A percentile compares a stretch with the other conserved stretches of the same genome.
Evolutionary conservation across 2,888 invertebrate genomes (phyloP).

Genomic region (Odontocerum albicorne): DNA sequence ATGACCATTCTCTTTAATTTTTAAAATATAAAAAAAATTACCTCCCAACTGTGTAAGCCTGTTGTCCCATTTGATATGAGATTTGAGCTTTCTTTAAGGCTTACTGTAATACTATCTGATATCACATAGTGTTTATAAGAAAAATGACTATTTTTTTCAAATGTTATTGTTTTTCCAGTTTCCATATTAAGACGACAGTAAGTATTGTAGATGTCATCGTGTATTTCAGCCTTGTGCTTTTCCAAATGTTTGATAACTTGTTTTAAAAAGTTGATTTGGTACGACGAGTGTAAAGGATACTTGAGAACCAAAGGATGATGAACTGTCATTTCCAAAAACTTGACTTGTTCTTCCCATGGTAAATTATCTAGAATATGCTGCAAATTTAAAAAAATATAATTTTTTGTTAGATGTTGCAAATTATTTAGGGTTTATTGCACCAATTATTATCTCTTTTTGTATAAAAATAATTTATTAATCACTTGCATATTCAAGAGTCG

Average conservation of each 20-base stretch:
- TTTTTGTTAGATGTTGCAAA: no score
- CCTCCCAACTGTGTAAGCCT: slow-evolving; percentile 79
- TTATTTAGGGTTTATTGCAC: no score
- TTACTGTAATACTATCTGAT: slow-evolving; percentile 46
- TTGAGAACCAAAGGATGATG: slow-evolving; percentile 54
- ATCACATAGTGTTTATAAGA: slow-evolving; percentile 67
- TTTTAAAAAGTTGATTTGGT: slow-evolving; percentile 68
- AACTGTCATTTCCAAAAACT: slow-evolving; percentile 61
- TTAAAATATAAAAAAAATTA: no score
- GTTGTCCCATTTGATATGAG: slow-evolving; percentile 79
- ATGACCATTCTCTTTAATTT: no score
- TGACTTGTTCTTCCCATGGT: slow-evolving; percentile 58
- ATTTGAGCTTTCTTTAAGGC: slow-evolving; percentile 68
- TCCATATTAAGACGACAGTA: slow-evolving; percentile 59
- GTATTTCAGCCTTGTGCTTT: slow-evolving; percentile 55
- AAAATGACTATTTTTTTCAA: slow-evolving; percentile 42
- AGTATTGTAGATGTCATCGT: slow-evolving; percentile 65
- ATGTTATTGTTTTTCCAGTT: not conserved
- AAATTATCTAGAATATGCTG: slow-evolving; percentile 18
- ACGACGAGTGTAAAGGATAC: slow-evolving; percentile 64
- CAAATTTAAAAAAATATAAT: not conserved
- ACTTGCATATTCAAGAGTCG: no score
- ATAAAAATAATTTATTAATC: no score
- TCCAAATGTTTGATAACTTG: slow-evolving; percentile 62
- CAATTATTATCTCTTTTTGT: no score